Evolutionary conservation across 2,113 vertebrate species (phyloP), one percentile per base, ranked within the genome.

Genomic region (Numenius arquata): DNA sequence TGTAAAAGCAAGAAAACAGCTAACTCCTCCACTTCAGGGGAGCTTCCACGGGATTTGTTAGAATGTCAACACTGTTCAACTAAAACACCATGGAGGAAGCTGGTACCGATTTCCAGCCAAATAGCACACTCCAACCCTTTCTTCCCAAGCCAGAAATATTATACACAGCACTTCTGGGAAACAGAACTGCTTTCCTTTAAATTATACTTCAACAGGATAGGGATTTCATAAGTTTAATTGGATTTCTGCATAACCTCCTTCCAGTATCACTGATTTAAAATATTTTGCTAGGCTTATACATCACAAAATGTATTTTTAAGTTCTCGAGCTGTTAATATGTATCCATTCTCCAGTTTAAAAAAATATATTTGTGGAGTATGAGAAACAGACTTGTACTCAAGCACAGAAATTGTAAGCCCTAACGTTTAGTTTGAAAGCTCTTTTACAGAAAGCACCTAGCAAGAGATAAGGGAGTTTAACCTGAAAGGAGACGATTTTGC

Each of bases 91-190:
- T 93, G 96, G 97, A 98, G 98, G 98, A 98, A 98, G 97, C 97
- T 98, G 97, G 98, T 98, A 98, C 98, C 97, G 74, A 97, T 91
- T 97, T 97, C 92, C 96, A 96, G 98, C 98, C 97, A 97, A 98
- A 96, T 62, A 97, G 97, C 93, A 98, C 97, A 97, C 96, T 97
- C 36, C 29, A 85, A 88, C 18, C 27, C 98, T 98, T 98, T 98
- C 96, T 98, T 98, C 98, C 95, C 63, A 90, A 97, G 98, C 98
- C 98, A 98, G 98, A 98, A 98, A 98, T 98, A 98, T 97, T 98
- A 98, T 96, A 97, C 97, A 96, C 95, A 96, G 97, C 97, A 97
- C 97, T 98, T 98, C 97, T 98, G 98, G 98, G 98, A 98, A 98
- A 98, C 98, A 98, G 98, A 98, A 97, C 95, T 97, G 97, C 98